phyloP scores from a whole-genome alignment of 1,140 invertebrate genomes.

The Bombus polaris region DNA sequence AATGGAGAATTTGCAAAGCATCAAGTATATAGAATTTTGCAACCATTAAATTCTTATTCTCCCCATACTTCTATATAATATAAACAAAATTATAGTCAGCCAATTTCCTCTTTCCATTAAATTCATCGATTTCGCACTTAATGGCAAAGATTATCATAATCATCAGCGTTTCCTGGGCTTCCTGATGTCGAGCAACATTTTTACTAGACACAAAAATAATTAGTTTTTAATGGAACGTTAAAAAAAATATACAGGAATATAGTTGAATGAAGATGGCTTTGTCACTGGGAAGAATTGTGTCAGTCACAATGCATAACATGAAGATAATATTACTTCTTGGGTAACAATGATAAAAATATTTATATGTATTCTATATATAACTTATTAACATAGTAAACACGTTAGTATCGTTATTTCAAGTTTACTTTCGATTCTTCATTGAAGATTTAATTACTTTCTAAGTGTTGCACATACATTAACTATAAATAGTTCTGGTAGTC shows the following conservation, averaged over 20 bases:
- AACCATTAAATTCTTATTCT: neutral
- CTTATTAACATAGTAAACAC: neutral
- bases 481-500: neutral
- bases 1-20: neutral
- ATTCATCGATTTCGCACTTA: neutral
- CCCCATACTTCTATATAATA: no score
- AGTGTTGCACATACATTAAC: neutral
- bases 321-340: neutral
- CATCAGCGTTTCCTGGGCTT: neutral
- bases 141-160: neutral
- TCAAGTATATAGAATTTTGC: neutral
- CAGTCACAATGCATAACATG: neutral
- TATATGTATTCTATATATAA: neutral
- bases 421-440: constrained; percentile 10
- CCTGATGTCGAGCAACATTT: neutral
- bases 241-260: neutral
- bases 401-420: neutral
- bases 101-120: neutral
- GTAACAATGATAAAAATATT: neutral
- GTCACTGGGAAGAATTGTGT: neutral
- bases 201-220: neutral
- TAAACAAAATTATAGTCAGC: neutral
- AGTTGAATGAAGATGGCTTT: neutral
- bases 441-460: constrained; percentile 11
- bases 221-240: neutral